Evolutionary conservation across 2,888 invertebrate species (phyloP).

Genomic region (Stenurella melanura): DNA sequence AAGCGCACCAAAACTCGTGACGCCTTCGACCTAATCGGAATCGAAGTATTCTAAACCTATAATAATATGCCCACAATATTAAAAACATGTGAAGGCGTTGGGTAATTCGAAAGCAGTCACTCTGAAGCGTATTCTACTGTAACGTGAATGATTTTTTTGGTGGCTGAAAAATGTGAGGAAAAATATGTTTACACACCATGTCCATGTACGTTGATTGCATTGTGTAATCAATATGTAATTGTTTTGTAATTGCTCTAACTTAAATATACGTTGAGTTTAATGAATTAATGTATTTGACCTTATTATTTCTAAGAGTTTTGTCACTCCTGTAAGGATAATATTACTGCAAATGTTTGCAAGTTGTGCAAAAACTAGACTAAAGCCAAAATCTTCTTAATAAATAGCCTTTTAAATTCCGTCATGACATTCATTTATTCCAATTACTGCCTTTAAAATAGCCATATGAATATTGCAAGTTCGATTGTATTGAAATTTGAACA

Average conservation of each 20-base stretch:
- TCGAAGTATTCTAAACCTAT: not conserved
- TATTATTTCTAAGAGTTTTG: not conserved
- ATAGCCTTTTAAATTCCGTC: too few relatives aligned
- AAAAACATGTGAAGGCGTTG: conserved; percentile 48
- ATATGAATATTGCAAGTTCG: too few relatives aligned
- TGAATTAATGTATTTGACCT: conserved; percentile 11
- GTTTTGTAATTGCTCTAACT: conserved; percentile 12
- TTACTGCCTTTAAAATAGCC: too few relatives aligned
- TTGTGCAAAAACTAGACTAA: too few relatives aligned
- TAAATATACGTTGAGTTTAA: conserved; percentile 19
- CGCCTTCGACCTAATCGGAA: conserved; percentile 11
- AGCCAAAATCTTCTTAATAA: too few relatives aligned
- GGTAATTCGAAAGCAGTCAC: conserved; percentile 56
- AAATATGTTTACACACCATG: conserved; percentile 42
- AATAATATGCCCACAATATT: conserved; percentile 23
- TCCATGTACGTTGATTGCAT: conserved; percentile 5
- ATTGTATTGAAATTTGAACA: too few relatives aligned
- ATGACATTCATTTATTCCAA: too few relatives aligned
- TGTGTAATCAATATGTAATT: conserved; percentile 10
- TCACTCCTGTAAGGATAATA: too few relatives aligned
- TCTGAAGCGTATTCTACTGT: conserved; percentile 60
- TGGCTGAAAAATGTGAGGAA: conserved; percentile 41
- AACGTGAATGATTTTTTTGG: conserved; percentile 52
- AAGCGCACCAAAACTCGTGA: conserved; percentile 39
- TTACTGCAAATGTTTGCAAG: too few relatives aligned